phyloP scores from a whole-genome alignment of 2,113 vertebrate genomes.

The Percopsis transmontana region DNA sequence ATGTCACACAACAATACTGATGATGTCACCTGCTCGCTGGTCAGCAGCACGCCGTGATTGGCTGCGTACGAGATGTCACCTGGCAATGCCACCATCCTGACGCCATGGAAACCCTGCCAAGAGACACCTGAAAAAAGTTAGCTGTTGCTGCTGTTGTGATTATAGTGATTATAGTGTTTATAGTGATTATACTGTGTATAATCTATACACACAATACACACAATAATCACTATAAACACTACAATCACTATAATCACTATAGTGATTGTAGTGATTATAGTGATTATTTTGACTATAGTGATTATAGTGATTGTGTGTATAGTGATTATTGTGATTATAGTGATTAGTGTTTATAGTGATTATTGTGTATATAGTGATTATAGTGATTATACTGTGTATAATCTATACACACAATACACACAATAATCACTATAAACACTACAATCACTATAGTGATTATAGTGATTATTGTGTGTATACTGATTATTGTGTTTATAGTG shows the following conservation, averaged over 20 bases:
- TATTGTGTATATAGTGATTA: neutral
- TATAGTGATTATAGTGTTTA: neutral
- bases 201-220: neutral
- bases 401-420: neutral
- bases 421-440: too few species aligned
- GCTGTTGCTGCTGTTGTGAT: neutral
- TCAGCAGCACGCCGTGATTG: slow-evolving; percentile 88
- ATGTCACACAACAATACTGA: neutral
- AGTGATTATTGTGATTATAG: too few species aligned
- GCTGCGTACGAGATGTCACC: slow-evolving; percentile 82
- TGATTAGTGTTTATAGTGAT: too few species aligned
- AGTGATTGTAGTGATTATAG: too few species aligned
- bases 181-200: neutral
- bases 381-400: neutral
- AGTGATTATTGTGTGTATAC: neutral
- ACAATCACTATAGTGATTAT: too few species aligned
- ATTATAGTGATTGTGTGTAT: too few species aligned
- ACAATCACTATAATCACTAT: too few species aligned
- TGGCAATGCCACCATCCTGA: slow-evolving; percentile 84
- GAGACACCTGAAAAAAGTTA: slow-evolving; percentile 72
- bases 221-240: too few species aligned
- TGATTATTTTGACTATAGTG: too few species aligned
- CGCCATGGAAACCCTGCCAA: slow-evolving; percentile 86
- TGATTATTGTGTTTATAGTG: neutral
- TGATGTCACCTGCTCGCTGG: slow-evolving; percentile 76